phyloP scores from a whole-genome alignment of 2,797 vertebrate genomes.

The Coregonus suidteri region DNA sequence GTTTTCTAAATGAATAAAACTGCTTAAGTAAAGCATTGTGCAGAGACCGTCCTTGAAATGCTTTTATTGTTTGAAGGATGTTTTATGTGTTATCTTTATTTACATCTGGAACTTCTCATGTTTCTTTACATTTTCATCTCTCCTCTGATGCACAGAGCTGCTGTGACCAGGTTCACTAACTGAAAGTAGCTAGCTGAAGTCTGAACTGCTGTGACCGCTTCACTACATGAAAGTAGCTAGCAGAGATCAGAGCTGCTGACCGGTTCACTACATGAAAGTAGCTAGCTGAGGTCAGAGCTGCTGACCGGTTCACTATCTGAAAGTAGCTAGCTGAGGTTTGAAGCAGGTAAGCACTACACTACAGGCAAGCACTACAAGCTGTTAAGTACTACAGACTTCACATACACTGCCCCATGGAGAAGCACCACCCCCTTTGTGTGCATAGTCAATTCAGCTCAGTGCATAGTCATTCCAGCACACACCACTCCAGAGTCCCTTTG shows the following conservation, averaged over 20 bases:
- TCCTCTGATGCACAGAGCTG: not conserved
- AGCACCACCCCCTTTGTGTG: no score
- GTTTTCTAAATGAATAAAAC: conserved; percentile 99
- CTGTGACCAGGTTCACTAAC: not conserved
- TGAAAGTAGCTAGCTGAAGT: not conserved
- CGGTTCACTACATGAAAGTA: not conserved
- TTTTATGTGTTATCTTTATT: conserved; percentile 73
- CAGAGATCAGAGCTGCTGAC: no score
- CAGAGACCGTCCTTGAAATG: conserved; percentile 93
- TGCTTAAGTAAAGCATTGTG: conserved; percentile 94
- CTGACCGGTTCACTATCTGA: not conserved
- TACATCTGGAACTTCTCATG: conserved; percentile 33
- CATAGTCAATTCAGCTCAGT: no score
- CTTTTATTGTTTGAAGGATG: conserved; percentile 94
- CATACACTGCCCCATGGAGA: no score
- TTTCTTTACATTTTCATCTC: not conserved
- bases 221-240: no score
- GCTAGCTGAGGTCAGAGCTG: not conserved
- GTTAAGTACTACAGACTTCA: no score
- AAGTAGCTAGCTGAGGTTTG: not conserved
- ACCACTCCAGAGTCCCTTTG: no score
- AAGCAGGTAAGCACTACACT: not conserved
- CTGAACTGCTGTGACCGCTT: not conserved
- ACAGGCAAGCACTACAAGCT: no score
- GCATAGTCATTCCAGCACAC: no score